A percentile compares a stretch with the other conserved stretches of the same genome.
Evolutionary conservation across 2,797 vertebrate genomes (phyloP).

Genomic region (Tokudaia muenninki): DNA sequence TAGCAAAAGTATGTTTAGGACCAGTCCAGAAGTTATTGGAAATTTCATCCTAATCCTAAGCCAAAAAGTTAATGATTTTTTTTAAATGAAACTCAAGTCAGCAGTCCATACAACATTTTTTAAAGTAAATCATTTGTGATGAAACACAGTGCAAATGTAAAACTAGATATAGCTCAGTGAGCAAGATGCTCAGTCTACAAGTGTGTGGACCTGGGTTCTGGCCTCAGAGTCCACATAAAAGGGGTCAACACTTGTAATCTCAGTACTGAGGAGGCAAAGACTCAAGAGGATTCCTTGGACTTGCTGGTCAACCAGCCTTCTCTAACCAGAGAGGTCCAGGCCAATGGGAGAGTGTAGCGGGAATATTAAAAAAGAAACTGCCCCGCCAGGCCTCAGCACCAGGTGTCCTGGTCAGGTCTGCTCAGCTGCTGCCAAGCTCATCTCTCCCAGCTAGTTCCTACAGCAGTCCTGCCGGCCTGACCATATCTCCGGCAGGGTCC

Average conservation of each 20-base stretch:
- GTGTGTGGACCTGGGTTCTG: background rate
- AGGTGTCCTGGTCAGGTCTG: no score
- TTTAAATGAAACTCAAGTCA: background rate
- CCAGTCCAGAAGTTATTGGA: background rate
- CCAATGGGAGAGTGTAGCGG: no score
- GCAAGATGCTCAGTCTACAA: background rate
- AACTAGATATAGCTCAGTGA: background rate
- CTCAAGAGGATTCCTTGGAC: background rate
- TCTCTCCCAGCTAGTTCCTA: no score
- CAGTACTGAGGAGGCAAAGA: background rate
- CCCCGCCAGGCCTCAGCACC: no score
- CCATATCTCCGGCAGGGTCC: no score
- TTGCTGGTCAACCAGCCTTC: background rate
- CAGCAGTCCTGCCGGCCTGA: no score
- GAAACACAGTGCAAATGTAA: background rate
- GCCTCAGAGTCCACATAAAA: background rate
- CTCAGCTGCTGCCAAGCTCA: no score
- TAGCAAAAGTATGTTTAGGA: background rate
- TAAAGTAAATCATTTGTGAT: background rate
- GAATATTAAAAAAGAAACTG: no score
- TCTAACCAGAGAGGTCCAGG: background rate
- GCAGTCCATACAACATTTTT: background rate
- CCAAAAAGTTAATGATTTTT: background rate
- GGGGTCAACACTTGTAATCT: background rate
- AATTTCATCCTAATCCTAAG: background rate